Conservation (phyloP, 2,113 vertebrate species). For the Chunga burmeisteri region DNA sequence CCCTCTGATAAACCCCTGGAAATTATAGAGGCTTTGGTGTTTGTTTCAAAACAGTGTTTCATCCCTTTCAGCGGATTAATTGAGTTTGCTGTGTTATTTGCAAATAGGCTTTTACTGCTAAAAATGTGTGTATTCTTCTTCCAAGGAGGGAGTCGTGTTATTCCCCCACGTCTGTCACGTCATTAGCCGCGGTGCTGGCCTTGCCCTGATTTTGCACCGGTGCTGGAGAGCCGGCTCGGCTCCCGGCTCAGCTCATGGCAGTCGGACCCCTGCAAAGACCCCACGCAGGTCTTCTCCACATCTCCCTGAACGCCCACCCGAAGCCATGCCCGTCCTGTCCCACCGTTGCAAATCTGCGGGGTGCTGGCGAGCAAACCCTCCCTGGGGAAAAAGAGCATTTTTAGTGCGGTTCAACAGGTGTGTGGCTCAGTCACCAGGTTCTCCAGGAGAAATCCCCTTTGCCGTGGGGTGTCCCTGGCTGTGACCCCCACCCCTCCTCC, state of each 20-base stretch:
- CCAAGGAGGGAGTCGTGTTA: not conserved
- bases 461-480: fast-evolving
- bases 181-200: not conserved
- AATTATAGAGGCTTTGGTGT: not conserved
- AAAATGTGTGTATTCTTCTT: not conserved
- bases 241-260: not conserved
- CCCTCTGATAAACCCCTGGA: not conserved
- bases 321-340: not conserved
- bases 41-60: not conserved
- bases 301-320: not conserved
- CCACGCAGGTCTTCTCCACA: not conserved
- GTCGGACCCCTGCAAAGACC: not conserved
- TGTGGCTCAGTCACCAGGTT: not conserved
- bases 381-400: not conserved
- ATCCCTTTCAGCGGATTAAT: not conserved
- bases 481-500: not conserved
- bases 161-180: not conserved
- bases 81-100: not conserved
- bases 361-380: not conserved
- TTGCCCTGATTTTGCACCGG: not conserved
- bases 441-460: not conserved
- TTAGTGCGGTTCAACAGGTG: fast-evolving
- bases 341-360: fast-evolving
- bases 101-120: not conserved
- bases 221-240: not conserved